Percentiles rank a stretch among this genome's conserved stretches.
Evolutionary conservation across 2,888 invertebrate genomes (phyloP).

Genomic region (Tetranychus piercei): DNA sequence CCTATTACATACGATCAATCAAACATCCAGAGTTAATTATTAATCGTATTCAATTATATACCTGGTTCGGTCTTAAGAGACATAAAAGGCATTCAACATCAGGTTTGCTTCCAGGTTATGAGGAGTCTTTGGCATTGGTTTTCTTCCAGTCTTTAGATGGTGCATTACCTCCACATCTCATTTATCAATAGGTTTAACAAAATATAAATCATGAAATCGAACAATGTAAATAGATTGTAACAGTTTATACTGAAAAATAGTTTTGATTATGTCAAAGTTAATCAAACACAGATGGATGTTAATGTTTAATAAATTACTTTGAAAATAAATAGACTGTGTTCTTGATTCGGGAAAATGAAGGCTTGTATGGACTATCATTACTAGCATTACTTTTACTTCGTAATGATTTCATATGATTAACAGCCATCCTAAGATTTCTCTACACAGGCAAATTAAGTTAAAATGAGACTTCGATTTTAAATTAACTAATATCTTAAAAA

Average conservation of each 20-base stretch:
- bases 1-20: background rate
- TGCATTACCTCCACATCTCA: background rate
- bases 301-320: too few relatives aligned
- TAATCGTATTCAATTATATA: background rate
- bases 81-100: background rate
- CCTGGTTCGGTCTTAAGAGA: background rate
- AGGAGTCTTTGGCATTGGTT: background rate
- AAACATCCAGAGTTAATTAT: background rate
- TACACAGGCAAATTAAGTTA: too few relatives aligned
- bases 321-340: too few relatives aligned
- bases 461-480: too few relatives aligned
- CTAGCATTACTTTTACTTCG: conserved; percentile 89
- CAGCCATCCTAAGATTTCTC: conserved; percentile 98
- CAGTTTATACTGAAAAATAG: too few relatives aligned
- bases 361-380: conserved; percentile 88
- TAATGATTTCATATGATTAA: conserved; percentile 95
- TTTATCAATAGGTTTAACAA: background rate
- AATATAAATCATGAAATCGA: too few relatives aligned
- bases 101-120: background rate
- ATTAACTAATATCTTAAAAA: too few relatives aligned
- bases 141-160: background rate
- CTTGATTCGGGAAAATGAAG: too few relatives aligned
- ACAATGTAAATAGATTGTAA: too few relatives aligned
- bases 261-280: too few relatives aligned
- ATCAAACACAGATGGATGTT: too few relatives aligned